phyloP scores from a whole-genome alignment of 1,140 invertebrate genomes.

The Anadara kagoshimensis region DNA sequence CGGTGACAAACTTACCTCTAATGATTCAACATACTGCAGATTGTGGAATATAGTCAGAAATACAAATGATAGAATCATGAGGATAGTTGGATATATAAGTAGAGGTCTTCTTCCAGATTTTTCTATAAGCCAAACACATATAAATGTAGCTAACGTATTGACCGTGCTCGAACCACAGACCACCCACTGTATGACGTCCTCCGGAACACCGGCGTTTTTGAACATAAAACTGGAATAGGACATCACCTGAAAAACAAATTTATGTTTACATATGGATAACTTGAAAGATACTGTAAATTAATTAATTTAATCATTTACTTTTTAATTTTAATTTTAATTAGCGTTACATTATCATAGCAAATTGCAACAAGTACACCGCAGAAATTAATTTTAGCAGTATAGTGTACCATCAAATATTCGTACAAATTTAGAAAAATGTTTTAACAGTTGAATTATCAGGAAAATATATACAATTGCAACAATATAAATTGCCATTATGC shows the following conservation, averaged over 20 bases:
- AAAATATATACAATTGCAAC: no score
- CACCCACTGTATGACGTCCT: conserved; percentile 81
- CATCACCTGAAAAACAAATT: conserved; percentile 82
- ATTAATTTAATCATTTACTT: no score
- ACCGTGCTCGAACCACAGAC: conserved; percentile 89
- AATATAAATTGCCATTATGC: no score
- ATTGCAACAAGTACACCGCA: no score
- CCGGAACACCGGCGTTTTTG: conserved; percentile 79
- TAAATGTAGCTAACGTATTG: conserved; percentile 91
- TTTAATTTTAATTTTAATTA: no score
- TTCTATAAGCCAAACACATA: conserved; percentile 84
- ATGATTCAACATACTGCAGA: conserved; percentile 77
- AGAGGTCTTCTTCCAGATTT: conserved; percentile 87
- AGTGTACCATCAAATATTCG: no score
- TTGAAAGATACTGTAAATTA: no score
- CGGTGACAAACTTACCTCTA: conserved; percentile 40
- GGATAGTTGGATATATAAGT: conserved; percentile 83
- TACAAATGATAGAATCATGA: conserved; percentile 92
- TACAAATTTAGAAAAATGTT: no score
- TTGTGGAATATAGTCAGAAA: conserved; percentile 91
- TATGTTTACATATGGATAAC: background rate
- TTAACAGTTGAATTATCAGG: no score
- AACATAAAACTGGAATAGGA: conserved; percentile 92
- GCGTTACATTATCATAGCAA: no score
- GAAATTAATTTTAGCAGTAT: no score